Base-by-base conservation (phyloP, 2,888 invertebrate species). In the Eupithecia subfuscata region DNA sequence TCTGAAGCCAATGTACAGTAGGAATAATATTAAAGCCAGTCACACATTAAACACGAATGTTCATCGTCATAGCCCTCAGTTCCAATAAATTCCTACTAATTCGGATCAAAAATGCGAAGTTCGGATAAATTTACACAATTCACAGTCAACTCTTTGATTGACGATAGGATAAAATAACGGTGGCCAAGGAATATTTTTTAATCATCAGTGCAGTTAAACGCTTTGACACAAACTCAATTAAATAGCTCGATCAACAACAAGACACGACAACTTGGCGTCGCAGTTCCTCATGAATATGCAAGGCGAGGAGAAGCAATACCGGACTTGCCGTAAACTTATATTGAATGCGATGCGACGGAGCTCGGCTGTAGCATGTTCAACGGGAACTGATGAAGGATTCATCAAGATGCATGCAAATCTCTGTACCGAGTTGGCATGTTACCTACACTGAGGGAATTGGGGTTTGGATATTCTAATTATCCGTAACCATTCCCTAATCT, bases 271-370 rank as follows among this genome's bases (percentile, higher is more conserved):
- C 75, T 73, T 73, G 71, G 74, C 69, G 75, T 69, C 64, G 73
- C 83, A 85, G 80, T 82, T 80, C 64, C 81, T 88, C 87, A 88
- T 88, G 86, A 87, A 88, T 88, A 88, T 88, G 83, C 85, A 84
- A 73, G 78, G 22, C 22, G 7, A 14, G 60, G 74, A 81, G 82
- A 83, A 73, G 83, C 82, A 82, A 82, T 82, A 77, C 85, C 80
- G 83, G 83, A 82, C 83, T 82, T 82, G 75, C 30, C 76, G 71
- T 79, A 78, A 88, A 88, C 87, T 86, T 86, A 87, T 86, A 87
- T 87, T 87, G 82, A 85, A 87, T 82, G 82, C 81, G 82, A 70
- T 72, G 74, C 74, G 52, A 56, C 22, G 64, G 74, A 76, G 69
- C 70, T 70, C 70, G 22, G 14, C 14, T 37, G 73, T 60, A 56